Evolutionary conservation across 2,113 vertebrate species (phyloP).

Genomic region (Aramus guarauna): DNA sequence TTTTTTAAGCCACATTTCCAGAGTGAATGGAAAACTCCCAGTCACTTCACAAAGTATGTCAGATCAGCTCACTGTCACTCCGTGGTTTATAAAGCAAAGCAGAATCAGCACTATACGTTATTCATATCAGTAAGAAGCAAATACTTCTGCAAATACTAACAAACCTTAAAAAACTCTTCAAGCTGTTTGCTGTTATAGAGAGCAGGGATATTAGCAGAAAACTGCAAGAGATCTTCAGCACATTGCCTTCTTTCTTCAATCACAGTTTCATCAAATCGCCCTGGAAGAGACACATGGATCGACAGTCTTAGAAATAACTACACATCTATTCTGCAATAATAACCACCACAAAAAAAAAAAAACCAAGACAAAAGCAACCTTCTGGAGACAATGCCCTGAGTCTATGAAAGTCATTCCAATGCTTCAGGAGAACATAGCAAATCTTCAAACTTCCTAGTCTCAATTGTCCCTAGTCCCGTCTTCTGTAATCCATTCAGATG

Average conservation of each 20-base stretch:
- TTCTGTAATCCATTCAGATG: not conserved
- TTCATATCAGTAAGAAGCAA: not conserved
- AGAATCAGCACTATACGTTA: not conserved
- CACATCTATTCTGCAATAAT: not conserved
- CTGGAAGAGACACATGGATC: constrained; percentile 69
- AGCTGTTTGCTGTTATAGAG: constrained; percentile 91
- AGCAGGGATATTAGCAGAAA: constrained; percentile 94
- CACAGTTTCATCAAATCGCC: constrained; percentile 92
- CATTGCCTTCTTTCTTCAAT: constrained; percentile 96
- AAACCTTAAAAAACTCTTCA: constrained; percentile 96
- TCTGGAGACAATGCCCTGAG: constrained; percentile 10
- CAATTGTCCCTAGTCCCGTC: constrained; percentile 14
- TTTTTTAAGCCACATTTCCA: not conserved
- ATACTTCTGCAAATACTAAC: constrained; percentile 30
- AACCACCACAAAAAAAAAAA: not conserved
- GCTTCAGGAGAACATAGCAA: constrained; percentile 35
- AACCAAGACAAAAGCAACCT: not conserved
- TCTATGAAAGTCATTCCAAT: constrained; percentile 20
- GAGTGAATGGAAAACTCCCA: not conserved
- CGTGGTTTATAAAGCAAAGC: not conserved
- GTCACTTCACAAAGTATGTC: not conserved
- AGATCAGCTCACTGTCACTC: not conserved
- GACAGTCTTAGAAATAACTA: not conserved
- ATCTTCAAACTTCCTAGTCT: constrained; percentile 42
- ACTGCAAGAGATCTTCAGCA: constrained; percentile 95